Conservation (phyloP, 2,888 invertebrate species). For the Drosophila flavopinicola region DNA sequence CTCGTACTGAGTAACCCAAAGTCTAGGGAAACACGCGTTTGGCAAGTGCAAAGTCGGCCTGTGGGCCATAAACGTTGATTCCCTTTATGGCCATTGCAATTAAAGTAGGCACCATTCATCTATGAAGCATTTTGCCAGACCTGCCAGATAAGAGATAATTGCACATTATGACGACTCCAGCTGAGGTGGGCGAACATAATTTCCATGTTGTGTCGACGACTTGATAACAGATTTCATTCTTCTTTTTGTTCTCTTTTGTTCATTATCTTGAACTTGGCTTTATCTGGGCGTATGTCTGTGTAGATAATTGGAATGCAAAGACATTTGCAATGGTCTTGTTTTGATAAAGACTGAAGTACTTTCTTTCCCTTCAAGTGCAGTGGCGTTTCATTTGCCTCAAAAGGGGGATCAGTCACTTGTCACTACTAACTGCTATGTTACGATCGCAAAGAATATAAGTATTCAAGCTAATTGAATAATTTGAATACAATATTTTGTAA, state of each 20-base stretch:
- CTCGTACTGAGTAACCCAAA: conserved; percentile 23
- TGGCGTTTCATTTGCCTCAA: background rate
- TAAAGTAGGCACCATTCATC: conserved; percentile 68
- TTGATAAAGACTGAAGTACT: conserved; percentile 51
- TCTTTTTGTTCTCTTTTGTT: background rate
- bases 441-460: too few species aligned
- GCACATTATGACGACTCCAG: conserved; percentile 51
- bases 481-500: background rate
- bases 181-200: conserved; percentile 46
- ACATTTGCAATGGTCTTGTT: conserved; percentile 41
- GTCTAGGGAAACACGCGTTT: conserved; percentile 63
- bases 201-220: conserved; percentile 55
- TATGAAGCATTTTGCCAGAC: conserved; percentile 59
- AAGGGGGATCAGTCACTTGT: background rate
- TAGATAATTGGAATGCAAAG: conserved; percentile 45
- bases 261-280: conserved; percentile 43
- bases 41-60: conserved; percentile 74
- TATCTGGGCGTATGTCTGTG: conserved; percentile 46
- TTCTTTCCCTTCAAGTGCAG: conserved; percentile 41
- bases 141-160: conserved; percentile 56
- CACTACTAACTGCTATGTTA: too few species aligned
- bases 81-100: conserved; percentile 65
- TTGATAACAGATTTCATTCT: conserved; percentile 42
- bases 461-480: too few species aligned
- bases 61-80: conserved; percentile 61